Evolutionary conservation across 1,140 invertebrate genomes (phyloP).

Genomic region (Nautilus pompilius): DNA sequence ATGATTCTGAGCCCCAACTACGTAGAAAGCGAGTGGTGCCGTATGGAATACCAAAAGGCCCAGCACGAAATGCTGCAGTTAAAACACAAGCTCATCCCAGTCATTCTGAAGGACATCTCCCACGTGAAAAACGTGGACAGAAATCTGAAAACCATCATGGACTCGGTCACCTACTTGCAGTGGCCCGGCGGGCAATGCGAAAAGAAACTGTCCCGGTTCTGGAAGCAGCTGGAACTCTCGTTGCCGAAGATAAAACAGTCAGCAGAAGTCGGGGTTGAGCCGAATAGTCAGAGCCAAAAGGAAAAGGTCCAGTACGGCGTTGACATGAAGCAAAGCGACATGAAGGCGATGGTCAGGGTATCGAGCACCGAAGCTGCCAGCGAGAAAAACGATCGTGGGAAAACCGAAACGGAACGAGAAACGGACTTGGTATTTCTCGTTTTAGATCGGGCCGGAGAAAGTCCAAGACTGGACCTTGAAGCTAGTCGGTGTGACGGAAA

Average conservation of each 20-base stretch:
- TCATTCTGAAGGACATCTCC: conserved; percentile 39
- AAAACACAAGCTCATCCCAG: conserved; percentile 46
- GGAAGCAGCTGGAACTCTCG: conserved; percentile 36
- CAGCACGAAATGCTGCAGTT: conserved; percentile 50
- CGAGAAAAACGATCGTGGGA: too few relatives aligned
- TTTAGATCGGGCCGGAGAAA: too few relatives aligned
- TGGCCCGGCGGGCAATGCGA: conserved; percentile 35
- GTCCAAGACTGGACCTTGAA: too few relatives aligned
- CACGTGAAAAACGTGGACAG: conserved; percentile 28
- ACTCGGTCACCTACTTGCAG: conserved; percentile 43
- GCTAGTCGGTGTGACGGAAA: too few relatives aligned
- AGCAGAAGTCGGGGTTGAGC: too few relatives aligned
- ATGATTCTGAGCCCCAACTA: conserved; percentile 41
- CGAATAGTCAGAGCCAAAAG: too few relatives aligned
- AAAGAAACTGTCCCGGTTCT: conserved; percentile 32
- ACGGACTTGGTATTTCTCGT: too few relatives aligned
- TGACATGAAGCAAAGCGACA: too few relatives aligned
- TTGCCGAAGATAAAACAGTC: conserved; percentile 51
- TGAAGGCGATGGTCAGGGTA: too few relatives aligned
- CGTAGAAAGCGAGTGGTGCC: conserved; percentile 44
- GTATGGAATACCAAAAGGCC: conserved; percentile 48
- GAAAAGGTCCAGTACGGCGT: too few relatives aligned
- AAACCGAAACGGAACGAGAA: too few relatives aligned
- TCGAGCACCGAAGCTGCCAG: too few relatives aligned
- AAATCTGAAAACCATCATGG: conserved; percentile 37